A percentile compares a stretch with the other conserved stretches of the same genome.
Evolutionary conservation across 2,888 invertebrate species (phyloP).

Genomic region (Melanargia galathea): DNA sequence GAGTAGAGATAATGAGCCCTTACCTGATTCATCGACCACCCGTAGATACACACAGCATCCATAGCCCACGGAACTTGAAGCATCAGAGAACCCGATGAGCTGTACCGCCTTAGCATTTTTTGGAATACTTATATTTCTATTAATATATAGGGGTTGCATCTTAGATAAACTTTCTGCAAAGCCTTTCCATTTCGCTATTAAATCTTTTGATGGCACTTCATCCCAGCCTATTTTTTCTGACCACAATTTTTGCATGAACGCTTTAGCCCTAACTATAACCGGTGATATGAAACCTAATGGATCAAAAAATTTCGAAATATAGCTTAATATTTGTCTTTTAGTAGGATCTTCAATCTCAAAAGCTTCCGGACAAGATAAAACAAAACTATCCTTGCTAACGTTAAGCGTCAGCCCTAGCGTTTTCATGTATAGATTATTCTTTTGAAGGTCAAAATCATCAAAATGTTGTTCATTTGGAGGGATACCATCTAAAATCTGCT

Average conservation of each 20-base stretch:
- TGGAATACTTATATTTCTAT: slow-evolving; percentile 2
- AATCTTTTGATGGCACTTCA: slow-evolving; percentile 26
- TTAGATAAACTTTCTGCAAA: not conserved
- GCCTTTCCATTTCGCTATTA: slow-evolving; percentile 17
- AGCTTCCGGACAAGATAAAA: not conserved
- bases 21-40: not conserved
- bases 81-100: slow-evolving; percentile 36
- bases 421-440: not conserved
- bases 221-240: slow-evolving; percentile 11
- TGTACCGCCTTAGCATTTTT: slow-evolving; percentile 18
- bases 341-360: slow-evolving; percentile 13
- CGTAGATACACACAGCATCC: slow-evolving; percentile 39
- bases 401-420: not conserved
- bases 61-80: slow-evolving; percentile 36
- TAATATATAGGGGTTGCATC: not conserved
- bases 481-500: not conserved
- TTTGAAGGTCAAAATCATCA: not conserved
- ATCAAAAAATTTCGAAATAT: slow-evolving; percentile 38
- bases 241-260: not conserved
- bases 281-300: slow-evolving; percentile 35
- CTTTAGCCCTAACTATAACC: slow-evolving; percentile 16
- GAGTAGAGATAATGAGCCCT: not conserved
- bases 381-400: not conserved
- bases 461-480: not conserved
- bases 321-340: slow-evolving; percentile 36